Evolutionary conservation across 2,888 invertebrate genomes (phyloP), one percentile per base, ranked within the genome.

Genomic region (Eurytoma californica): DNA sequence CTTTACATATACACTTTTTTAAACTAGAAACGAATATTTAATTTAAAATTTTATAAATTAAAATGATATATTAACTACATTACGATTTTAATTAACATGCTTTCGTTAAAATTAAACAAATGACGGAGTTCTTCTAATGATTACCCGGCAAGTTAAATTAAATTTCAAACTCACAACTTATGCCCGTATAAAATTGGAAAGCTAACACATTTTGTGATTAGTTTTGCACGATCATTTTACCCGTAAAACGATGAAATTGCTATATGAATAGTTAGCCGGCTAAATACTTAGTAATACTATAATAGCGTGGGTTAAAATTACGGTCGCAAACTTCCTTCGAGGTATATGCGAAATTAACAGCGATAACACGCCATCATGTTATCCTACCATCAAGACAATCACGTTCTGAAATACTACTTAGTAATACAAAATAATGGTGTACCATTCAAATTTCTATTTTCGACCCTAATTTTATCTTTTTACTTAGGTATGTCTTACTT

Each of bases 261-360:
- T 30, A 65, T 74, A 74, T 63, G 73, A 78, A 68, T 63, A 73
- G 73, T 79, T 74, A 58, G 39, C 58, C 55, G 30, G n/a, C 68
- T 79, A 79, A 79, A 79, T 79, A 79, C 73, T 61, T 51, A 51
- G 69, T 74, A 79, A 74, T 73, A 30, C 47, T 55, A 53, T 67
- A 72, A 67, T 72, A 58, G 49, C 16, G 30, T 18, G 49, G 58
- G 49, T 58, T 49, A 79, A 53, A 73, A 65, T 73, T 69, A 68
- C 69, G 57, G 47, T 69, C 65, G 49, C 68, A 61, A 77, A 69
- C 69, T 79, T 77, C 28, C 28, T 20, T 39, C n/a, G 14, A 61
- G n/a, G 65, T 39, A 69, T 13, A 63, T 14, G 60, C 39, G 49
- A 63, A 63, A 76, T 76, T 76, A 51, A 30, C 20, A 24, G 12